phyloP scores from a whole-genome alignment of 2,113 vertebrate species.

The Bucco capensis region DNA sequence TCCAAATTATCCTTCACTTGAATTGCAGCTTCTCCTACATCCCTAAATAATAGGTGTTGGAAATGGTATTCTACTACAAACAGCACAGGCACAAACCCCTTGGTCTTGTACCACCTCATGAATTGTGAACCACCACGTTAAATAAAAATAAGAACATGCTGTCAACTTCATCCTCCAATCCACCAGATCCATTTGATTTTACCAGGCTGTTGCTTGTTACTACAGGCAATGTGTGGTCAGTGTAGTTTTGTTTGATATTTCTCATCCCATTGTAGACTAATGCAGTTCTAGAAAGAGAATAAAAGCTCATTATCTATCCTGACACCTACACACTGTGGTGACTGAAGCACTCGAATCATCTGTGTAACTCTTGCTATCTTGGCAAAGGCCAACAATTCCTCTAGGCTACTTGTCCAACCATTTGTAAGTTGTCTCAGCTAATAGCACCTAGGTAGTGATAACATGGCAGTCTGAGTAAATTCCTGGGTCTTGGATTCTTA shows the following conservation, averaged over 20 bases:
- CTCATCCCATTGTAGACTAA: background rate
- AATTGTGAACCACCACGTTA: background rate
- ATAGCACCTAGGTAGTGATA: background rate
- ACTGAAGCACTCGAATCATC: background rate
- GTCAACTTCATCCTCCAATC: background rate
- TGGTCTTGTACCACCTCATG: background rate
- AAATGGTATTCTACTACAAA: background rate
- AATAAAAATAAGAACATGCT: background rate
- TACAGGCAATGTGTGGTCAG: background rate
- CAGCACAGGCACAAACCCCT: background rate
- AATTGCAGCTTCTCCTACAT: background rate
- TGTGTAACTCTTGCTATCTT: background rate
- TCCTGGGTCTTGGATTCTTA: background rate
- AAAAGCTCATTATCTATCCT: slow-evolving; percentile 6
- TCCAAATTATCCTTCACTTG: background rate
- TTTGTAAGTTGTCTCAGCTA: slow-evolving; percentile 11
- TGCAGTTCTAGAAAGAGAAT: background rate
- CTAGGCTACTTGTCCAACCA: slow-evolving; percentile 18
- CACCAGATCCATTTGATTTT: background rate
- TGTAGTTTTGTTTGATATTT: background rate
- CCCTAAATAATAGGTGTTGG: background rate
- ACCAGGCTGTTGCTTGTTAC: background rate
- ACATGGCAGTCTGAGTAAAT: background rate
- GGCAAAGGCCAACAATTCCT: slow-evolving; percentile 44
- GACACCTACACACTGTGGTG: background rate